phyloP scores from a whole-genome alignment of 2,888 invertebrate species.

The Acronicta leporina region DNA sequence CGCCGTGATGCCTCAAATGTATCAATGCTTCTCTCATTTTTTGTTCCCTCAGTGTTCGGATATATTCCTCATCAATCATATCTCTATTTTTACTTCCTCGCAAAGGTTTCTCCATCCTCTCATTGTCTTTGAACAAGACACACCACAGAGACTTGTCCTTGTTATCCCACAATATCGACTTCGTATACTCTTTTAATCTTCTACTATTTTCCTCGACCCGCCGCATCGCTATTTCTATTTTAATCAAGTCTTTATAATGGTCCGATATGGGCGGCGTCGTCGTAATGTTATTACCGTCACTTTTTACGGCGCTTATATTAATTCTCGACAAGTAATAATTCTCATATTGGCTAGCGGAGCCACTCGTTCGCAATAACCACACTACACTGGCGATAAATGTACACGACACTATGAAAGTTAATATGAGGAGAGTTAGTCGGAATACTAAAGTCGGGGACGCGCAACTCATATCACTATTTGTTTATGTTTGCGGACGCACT shows the following conservation, averaged over 20 bases:
- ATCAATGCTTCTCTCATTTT: slow-evolving; percentile 82
- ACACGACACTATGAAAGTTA: slow-evolving; percentile 84
- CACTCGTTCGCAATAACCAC: slow-evolving; percentile 82
- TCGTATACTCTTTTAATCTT: slow-evolving; percentile 85
- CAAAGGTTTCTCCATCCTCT: slow-evolving; percentile 69
- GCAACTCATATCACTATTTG: slow-evolving; percentile 89
- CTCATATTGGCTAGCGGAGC: slow-evolving; percentile 82
- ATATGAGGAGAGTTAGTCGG: slow-evolving; percentile 83
- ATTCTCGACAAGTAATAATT: slow-evolving; percentile 89
- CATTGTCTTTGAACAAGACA: slow-evolving; percentile 86
- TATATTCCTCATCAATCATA: slow-evolving; percentile 78
- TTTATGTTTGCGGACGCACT: slow-evolving; percentile 80
- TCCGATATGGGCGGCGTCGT: slow-evolving; percentile 76
- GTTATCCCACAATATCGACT: slow-evolving; percentile 86
- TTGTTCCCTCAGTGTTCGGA: slow-evolving; percentile 79
- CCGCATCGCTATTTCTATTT: slow-evolving; percentile 87
- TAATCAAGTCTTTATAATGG: slow-evolving; percentile 87
- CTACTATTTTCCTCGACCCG: slow-evolving; percentile 87
- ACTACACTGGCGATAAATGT: slow-evolving; percentile 84
- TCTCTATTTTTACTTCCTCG: slow-evolving; percentile 68
- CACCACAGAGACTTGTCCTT: slow-evolving; percentile 87
- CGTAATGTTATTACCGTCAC: slow-evolving; percentile 73
- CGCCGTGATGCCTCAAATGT: slow-evolving; percentile 83
- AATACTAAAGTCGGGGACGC: slow-evolving; percentile 81
- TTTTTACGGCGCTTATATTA: slow-evolving; percentile 83